A percentile compares a stretch with the other conserved stretches of the same genome.
Evolutionary conservation across 2,888 invertebrate species (phyloP).

Genomic region (Drosophila austrosaltans): DNA sequence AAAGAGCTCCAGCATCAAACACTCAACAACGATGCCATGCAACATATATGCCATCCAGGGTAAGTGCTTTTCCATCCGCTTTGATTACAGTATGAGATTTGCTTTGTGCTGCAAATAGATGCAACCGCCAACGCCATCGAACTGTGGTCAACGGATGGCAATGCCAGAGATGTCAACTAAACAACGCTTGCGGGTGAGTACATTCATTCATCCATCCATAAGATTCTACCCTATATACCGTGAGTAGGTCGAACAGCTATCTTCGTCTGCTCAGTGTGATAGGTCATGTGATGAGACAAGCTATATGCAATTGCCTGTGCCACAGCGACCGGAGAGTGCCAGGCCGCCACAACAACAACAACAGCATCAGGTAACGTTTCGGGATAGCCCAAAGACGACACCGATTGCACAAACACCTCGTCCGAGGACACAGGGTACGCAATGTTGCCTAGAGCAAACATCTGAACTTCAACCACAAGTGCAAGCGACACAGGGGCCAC

Average conservation of each 20-base stretch:
- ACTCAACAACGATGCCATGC: conserved; percentile 7
- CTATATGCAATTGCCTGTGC: conserved; percentile 23
- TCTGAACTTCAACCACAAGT: background rate
- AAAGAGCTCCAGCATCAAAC: background rate
- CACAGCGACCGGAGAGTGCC: background rate
- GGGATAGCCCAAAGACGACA: background rate
- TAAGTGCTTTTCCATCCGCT: background rate
- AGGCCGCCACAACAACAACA: background rate
- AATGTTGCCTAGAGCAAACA: background rate
- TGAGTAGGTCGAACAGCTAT: no score
- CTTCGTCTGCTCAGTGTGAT: background rate
- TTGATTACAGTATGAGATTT: background rate
- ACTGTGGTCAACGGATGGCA: background rate
- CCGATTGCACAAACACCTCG: background rate
- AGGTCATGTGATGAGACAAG: conserved; percentile 23
- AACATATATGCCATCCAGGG: background rate
- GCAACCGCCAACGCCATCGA: conserved; percentile 1
- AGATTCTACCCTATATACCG: background rate
- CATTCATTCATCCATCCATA: background rate
- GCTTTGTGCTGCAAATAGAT: background rate
- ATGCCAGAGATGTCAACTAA: background rate
- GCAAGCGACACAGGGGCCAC: background rate
- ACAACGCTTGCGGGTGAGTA: conserved; percentile 23
- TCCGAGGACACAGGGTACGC: background rate
- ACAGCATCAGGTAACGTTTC: conserved; percentile 6